Evolutionary conservation across 2,797 vertebrate genomes (phyloP).

Genomic region (Buphagus erythrorhynchus): DNA sequence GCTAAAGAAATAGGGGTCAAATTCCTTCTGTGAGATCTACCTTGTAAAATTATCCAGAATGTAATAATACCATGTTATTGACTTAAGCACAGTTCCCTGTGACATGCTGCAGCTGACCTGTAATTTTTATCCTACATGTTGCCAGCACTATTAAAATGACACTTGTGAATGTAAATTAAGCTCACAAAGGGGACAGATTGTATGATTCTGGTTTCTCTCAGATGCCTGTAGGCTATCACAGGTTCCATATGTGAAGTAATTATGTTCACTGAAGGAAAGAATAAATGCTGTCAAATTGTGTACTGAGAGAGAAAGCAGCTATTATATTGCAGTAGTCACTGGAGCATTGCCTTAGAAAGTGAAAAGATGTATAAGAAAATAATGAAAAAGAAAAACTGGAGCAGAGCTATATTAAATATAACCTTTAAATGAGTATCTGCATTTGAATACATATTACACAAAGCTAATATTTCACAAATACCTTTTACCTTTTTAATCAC

Average conservation of each 20-base stretch:
- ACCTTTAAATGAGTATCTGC: slow-evolving; percentile 71
- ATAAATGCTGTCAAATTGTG: slow-evolving; percentile 87
- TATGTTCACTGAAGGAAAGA: slow-evolving; percentile 88
- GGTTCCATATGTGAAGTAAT: slow-evolving; percentile 90
- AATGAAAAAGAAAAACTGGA: slow-evolving; percentile 69
- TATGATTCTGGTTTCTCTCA: slow-evolving; percentile 82
- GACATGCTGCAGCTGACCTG: slow-evolving; percentile 79
- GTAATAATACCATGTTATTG: slow-evolving; percentile 80
- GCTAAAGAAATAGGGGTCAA: slow-evolving; percentile 76
- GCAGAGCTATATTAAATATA: slow-evolving; percentile 75
- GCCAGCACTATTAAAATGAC: slow-evolving; percentile 82
- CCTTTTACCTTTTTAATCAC: neutral
- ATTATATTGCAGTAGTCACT: slow-evolving; percentile 82
- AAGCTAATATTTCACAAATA: slow-evolving; percentile 65
- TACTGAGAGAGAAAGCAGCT: slow-evolving; percentile 81
- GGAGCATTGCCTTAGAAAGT: slow-evolving; percentile 79
- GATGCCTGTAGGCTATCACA: slow-evolving; percentile 86
- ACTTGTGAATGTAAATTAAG: slow-evolving; percentile 85
- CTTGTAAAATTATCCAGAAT: slow-evolving; percentile 78
- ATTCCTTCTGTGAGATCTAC: slow-evolving; percentile 72
- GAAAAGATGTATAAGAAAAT: slow-evolving; percentile 78
- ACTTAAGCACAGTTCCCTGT: slow-evolving; percentile 78
- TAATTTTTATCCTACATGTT: slow-evolving; percentile 81
- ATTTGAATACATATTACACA: slow-evolving; percentile 73
- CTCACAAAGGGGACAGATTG: slow-evolving; percentile 86